phyloP scores from a whole-genome alignment of 2,888 invertebrate genomes.

The Caenorhabditis japonica region DNA sequence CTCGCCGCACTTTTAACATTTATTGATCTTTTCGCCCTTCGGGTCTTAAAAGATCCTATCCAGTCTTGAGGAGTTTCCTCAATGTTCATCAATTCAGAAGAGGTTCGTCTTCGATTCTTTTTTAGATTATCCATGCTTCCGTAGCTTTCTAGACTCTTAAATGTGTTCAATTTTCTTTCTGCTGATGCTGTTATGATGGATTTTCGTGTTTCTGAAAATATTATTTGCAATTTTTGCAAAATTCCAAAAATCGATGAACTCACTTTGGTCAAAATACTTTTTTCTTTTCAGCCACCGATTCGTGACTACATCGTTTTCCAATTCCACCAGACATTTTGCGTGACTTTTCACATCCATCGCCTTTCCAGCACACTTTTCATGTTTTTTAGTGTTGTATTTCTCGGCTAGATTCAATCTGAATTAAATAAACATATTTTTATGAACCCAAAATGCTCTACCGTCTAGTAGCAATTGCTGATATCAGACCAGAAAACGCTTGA shows the following conservation, averaged over 20 bases:
- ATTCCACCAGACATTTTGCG: constrained; percentile 58
- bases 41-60: constrained; percentile 37
- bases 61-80: constrained; percentile 25
- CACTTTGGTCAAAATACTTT: constrained; percentile 36
- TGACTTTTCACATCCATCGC: constrained; percentile 53
- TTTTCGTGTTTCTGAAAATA: constrained; percentile 9
- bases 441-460: too few species aligned
- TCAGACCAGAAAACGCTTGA: constrained; percentile 49
- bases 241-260: too few species aligned
- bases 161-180: too few species aligned
- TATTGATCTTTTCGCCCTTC: constrained; percentile 25
- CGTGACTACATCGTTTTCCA: constrained; percentile 36
- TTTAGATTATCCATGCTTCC: constrained; percentile 17
- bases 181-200: too few species aligned
- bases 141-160: constrained; percentile 21
- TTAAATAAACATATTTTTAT: too few species aligned
- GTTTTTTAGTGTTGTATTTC: constrained; percentile 21
- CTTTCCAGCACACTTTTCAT: constrained; percentile 45
- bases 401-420: constrained; percentile 33
- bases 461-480: constrained; percentile 47
- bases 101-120: too few species aligned
- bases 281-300: constrained; percentile 30
- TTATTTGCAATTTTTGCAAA: too few species aligned
- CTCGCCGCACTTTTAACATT: constrained; percentile 13
- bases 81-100: too few species aligned